Base-by-base conservation (phyloP, 2,797 vertebrate genomes). In the Leptatherina wallacei region DNA sequence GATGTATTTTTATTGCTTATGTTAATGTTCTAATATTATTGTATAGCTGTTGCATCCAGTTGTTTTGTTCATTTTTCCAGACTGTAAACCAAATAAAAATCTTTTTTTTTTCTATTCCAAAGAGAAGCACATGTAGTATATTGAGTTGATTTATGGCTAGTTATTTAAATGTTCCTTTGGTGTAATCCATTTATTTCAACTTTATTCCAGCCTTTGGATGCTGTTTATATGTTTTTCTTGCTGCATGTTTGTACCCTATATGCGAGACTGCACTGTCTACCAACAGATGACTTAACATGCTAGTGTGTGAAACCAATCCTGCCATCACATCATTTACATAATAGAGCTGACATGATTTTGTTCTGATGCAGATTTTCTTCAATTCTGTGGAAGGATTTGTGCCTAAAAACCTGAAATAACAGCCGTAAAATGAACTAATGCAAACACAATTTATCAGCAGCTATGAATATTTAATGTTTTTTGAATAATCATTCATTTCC, bases 31-130 rank as follows among this genome's bases (percentile, higher is more conserved):
- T 91, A 87, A 92, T 86, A 47, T 90, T 88, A 86, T 85, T 87
- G 86, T 89, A 61, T 75, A 71, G 51, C 63, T 16, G 3, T 69
- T 83, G 70, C n/a, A 30, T 88, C 32, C 69, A 36, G 30, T 57
- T 81, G 75, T 66, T 62, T 49, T 77, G 65, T 64, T 38, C 72
- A 54, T 67, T 55, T 66, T 59, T 63, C 59, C 58, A 40, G 54
- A 75, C 78, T 84, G 73, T 90, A 87, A 90, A 88, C 83, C 85
- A 84, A 94, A 94, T 90, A 86, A 89, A 90, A 81, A 78, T 85
- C 13, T n/a, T n/a, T n/a, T n/a, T 0, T 1, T 61, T 68, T 78
- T 74, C 65, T 90, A 83, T 89, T 91, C 75, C 85, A 80, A 89
- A 91, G 83, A 92, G 82, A 89, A 89, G 85, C 90, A 89, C 88